These are phyloP conservation scores for Phalacrocorax brasilianus DNA, from an alignment of 2,113 vertebrate species.

Conservation along the genomic window DNA sequence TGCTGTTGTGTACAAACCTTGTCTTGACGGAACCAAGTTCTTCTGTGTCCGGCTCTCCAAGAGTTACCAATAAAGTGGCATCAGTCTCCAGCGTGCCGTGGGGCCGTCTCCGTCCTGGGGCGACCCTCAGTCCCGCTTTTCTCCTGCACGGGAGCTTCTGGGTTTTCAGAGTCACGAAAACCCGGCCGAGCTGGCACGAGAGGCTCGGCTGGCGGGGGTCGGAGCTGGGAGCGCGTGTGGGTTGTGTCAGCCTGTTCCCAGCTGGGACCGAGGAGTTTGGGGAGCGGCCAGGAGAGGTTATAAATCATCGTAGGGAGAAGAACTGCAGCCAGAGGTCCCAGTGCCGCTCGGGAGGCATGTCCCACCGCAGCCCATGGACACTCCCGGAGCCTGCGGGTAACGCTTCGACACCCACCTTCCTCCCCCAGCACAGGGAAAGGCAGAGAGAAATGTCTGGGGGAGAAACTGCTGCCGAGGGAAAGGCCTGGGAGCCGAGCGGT, in stretches of 20 bases:
- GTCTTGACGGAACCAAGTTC: not conserved
- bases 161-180: rapidly evolving
- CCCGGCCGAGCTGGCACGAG: rapidly evolving
- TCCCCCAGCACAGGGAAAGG: not conserved
- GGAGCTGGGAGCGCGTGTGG: rapidly evolving
- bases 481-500: rapidly evolving
- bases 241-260: not conserved
- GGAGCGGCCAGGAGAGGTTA: not conserved
- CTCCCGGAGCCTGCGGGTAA: rapidly evolving
- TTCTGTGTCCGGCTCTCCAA: not conserved
- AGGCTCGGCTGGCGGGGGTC: rapidly evolving
- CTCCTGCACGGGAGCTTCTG: not conserved
- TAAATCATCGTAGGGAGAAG: not conserved
- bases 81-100: not conserved
- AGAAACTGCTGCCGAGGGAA: not conserved
- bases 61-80: conserved; percentile 55
- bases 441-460: no score
- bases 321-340: not conserved
- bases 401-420: rapidly evolving
- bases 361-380: not conserved
- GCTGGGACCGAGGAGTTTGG: not conserved
- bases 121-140: not conserved
- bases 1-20: not conserved
- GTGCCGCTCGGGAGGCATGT: not conserved
- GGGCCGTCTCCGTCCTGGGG: not conserved